Evolutionary conservation across 2,888 invertebrate species (phyloP).

Genomic region (Rhagium mordax): DNA sequence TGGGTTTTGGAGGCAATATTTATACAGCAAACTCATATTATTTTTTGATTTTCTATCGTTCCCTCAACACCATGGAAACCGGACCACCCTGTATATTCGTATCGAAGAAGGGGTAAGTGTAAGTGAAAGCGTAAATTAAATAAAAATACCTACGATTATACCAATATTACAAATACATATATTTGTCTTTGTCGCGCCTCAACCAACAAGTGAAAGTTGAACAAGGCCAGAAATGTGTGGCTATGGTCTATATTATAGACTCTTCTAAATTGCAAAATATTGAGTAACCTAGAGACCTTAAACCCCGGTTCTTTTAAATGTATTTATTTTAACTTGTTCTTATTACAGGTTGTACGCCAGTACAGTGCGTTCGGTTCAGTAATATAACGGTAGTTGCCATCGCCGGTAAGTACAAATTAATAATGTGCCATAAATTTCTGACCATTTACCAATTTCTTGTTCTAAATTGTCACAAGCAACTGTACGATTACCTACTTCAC

Average conservation of each 20-base stretch:
- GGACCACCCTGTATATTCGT: not conserved
- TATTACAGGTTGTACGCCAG: not conserved
- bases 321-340: not conserved
- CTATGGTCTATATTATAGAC: not conserved
- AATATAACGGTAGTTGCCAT: not conserved
- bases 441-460: no score
- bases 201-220: conserved; percentile 37
- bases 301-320: conserved; percentile 8
- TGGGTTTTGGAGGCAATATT: no score
- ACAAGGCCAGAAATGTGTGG: not conserved
- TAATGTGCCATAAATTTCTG: no score
- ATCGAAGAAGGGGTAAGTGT: not conserved
- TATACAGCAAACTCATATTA: no score
- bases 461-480: no score
- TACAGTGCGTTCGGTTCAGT: not conserved
- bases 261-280: conserved; percentile 25
- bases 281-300: conserved; percentile 18
- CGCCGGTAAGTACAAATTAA: not conserved
- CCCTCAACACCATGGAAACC: no score
- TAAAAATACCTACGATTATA: not conserved
- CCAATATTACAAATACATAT: not conserved
- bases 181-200: conserved; percentile 18
- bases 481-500: no score
- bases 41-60: no score
- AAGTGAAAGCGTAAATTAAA: conserved; percentile 11